Evolutionary conservation across 2,113 vertebrate species (phyloP), one percentile per base, ranked within the genome.

Genomic region (Corapipo altera): DNA sequence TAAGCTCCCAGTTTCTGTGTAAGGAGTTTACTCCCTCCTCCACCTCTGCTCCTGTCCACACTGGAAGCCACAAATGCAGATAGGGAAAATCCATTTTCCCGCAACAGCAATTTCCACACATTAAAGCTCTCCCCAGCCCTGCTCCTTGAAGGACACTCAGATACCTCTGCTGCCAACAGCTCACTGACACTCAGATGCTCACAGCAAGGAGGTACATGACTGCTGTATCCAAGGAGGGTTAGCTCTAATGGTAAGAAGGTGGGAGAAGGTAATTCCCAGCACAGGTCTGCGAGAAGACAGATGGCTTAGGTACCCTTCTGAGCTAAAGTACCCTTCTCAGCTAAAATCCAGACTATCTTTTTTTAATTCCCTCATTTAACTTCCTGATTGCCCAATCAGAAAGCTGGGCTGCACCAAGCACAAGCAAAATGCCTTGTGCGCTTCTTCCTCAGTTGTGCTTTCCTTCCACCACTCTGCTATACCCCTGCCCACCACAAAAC

Each of bases 11-110:
- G 3, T 28, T 49, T 49, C 62, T 69, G 39, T 26, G 51, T 12
- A n/a, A 87, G 24, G n/a, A 37, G 15, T 3, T 65, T 5, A 16
- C 49, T 77, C 44, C 41, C 27, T 64, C 30, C 28, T 91, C 27
- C 61, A 44, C 3, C 0, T 0, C 51, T 27, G 39, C 48, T 90
- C 48, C 61, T 74, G 57, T 72, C 41, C 5, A 1, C 5, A 0
- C 19, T 41, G 43, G 67, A 20, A 58, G 32, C 16, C 9, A 26
- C 52, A 79, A 33, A 78, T 15, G 9, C 3, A 7, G 30, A 43
- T 33, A 65, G 33, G 33, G 74, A 78, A 67, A 22, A 79, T 59
- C 49, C 12, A 20, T n/a, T 57, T 57, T 13, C 58, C 48, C 28
- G 11, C 26, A 43, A 41, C 30, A 66, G 37, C 57, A 20, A 41